Conservation (phyloP, 2,113 vertebrate genomes). For the Sapayoa aenigma region DNA sequence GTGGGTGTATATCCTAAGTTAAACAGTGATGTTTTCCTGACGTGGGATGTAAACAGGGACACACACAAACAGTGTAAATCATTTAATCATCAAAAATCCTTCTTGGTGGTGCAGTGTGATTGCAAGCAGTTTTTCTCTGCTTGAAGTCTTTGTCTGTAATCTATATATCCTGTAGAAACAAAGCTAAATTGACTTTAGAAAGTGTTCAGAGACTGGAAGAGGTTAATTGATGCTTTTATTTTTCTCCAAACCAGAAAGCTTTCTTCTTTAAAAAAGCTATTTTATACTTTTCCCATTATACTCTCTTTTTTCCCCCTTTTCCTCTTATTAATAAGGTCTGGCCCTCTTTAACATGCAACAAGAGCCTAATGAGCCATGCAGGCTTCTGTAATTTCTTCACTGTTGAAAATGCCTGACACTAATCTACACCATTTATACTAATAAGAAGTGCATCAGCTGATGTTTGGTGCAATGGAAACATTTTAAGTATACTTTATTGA, state of each 20-base stretch:
- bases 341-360: slow-evolving; percentile 77
- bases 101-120: not conserved
- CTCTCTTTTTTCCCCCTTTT: slow-evolving; percentile 9
- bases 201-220: slow-evolving; percentile 9
- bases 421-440: slow-evolving; percentile 82
- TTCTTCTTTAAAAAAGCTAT: not conserved
- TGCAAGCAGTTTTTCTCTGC: not conserved
- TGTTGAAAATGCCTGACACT: slow-evolving; percentile 81
- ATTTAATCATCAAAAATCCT: not conserved
- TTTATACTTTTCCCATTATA: slow-evolving; percentile 34
- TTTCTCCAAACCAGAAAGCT: slow-evolving; percentile 13
- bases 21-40: not conserved
- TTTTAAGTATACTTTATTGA: slow-evolving; percentile 70
- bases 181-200: not conserved
- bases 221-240: not conserved
- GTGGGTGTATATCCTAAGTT: not conserved
- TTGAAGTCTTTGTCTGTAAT: not conserved
- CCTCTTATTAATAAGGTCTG: slow-evolving; percentile 77
- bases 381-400: slow-evolving; percentile 80
- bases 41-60: not conserved
- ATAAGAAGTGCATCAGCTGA: slow-evolving; percentile 78
- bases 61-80: not conserved
- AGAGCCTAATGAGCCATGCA: slow-evolving; percentile 79
- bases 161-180: not conserved
- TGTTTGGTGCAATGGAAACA: slow-evolving; percentile 74